Conservation (phyloP, 2,888 invertebrate species). For the Sycophila texana region DNA sequence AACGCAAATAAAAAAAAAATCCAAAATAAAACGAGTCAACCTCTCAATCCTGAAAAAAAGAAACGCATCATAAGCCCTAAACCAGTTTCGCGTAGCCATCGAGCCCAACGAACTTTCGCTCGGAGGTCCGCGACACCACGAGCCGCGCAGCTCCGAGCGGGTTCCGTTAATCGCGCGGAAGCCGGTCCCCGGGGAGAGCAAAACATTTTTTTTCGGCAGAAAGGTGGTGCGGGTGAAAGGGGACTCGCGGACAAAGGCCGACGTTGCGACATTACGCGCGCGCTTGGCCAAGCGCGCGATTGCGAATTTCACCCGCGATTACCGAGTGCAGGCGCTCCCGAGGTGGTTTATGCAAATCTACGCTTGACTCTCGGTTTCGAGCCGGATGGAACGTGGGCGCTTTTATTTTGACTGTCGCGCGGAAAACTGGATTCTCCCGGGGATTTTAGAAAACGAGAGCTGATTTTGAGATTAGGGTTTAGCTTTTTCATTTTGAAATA, state of each 20-base stretch:
- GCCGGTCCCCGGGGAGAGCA: neutral
- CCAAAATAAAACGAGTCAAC: neutral
- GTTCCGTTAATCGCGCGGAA: slow-evolving; percentile 49
- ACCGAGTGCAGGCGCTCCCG: too few relatives aligned
- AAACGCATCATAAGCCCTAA: neutral
- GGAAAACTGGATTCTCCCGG: too few relatives aligned
- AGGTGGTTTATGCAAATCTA: too few relatives aligned
- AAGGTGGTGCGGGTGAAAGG: slow-evolving; percentile 31
- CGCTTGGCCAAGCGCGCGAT: neutral
- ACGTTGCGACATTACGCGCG: neutral
- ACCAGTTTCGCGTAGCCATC: neutral
- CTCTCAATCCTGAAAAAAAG: neutral
- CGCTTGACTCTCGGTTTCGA: too few relatives aligned
- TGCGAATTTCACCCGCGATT: neutral
- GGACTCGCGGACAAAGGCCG: neutral
- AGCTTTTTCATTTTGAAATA: too few relatives aligned
- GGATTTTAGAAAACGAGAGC: too few relatives aligned
- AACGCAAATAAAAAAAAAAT: too few relatives aligned
- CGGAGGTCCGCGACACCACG: neutral
- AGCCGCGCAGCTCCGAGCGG: neutral
- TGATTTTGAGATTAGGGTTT: too few relatives aligned
- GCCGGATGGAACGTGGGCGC: too few relatives aligned
- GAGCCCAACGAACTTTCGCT: too few relatives aligned
- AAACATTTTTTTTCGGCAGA: slow-evolving; percentile 17
- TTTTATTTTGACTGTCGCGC: too few relatives aligned